phyloP scores from a whole-genome alignment of 2,888 invertebrate genomes.

The Crematogaster levior region DNA sequence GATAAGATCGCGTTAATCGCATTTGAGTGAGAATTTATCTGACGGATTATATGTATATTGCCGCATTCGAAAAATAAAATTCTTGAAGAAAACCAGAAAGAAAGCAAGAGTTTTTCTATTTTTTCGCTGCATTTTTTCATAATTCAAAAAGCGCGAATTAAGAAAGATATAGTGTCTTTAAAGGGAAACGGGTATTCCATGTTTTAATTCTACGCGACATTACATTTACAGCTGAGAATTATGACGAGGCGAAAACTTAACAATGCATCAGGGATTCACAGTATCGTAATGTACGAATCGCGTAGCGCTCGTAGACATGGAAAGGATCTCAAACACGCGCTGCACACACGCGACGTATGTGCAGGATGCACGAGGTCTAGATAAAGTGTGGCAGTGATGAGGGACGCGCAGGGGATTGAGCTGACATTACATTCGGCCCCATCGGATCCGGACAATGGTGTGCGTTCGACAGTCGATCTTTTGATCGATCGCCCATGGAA shows the following conservation, averaged over 20 bases:
- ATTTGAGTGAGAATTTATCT: constrained; percentile 12
- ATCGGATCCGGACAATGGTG: constrained; percentile 61
- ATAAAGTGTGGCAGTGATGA: constrained; percentile 48
- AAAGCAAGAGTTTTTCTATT: neutral
- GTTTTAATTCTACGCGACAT: neutral
- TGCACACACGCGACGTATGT: neutral
- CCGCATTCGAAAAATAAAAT: neutral
- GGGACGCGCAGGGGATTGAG: constrained; percentile 45
- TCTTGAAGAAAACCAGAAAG: neutral
- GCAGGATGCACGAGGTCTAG: constrained; percentile 14
- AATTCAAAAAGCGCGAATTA: neutral
- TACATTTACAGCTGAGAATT: neutral
- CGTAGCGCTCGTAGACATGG: neutral
- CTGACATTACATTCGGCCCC: constrained; percentile 60
- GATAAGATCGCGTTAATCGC: constrained; percentile 29
- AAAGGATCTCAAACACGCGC: constrained; percentile 16
- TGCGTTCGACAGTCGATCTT: constrained; percentile 72
- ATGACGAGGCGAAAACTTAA: neutral
- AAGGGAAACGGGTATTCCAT: neutral
- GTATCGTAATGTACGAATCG: constrained; percentile 19
- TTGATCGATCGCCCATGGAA: constrained; percentile 77
- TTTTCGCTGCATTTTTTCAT: neutral
- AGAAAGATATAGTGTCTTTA: neutral
- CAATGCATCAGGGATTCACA: neutral
- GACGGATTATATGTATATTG: neutral